Base-by-base conservation (phyloP, 2,888 invertebrate genomes). In the Agrilus cyanescens region DNA sequence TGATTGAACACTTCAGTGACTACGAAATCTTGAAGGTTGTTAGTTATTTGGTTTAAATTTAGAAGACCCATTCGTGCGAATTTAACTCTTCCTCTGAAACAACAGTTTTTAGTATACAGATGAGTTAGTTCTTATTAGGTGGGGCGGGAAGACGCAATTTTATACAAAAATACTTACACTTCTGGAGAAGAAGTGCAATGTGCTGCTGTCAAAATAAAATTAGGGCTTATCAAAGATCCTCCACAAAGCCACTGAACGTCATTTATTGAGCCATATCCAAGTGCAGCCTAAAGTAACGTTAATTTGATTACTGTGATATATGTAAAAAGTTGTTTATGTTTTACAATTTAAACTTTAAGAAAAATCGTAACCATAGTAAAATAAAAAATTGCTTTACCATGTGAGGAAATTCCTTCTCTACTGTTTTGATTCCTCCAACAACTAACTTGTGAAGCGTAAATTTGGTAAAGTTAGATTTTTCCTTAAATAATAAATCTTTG, bases 131-230 rank as follows among this genome's bases (percentile, higher is more conserved):
- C n/a, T n/a, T n/a, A n/a, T n/a, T n/a, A n/a, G n/a, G n/a, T n/a
- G n/a, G n/a, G n/a, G n/a, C n/a, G n/a, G n/a, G n/a, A n/a, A n/a
- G n/a, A n/a, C 5, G 18, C 18, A 18, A 3, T 18, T 18, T 18
- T 18, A 18, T 18, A 5, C 18, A 10, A 10, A 12, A 25, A 29
- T 18, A 50, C 52, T 45, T 46, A 54, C 53, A 42, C 38, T 40
- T 49, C 42, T 37, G 25, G 30, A 5, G 48, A 45, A 31, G 37
- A 42, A 3, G 51, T 20, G 51, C 82, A 82, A 56, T 82, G 82
- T 0, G 76, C 80, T 0, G 80, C 80, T 0, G 80, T 77, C 6
- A 82, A 58, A 32, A 82, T 72, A 57, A 72, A 79, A 10, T 64
- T 63, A 1, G 75, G 51, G 38, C 75, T 76, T 38, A 82, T 73